phyloP scores from a whole-genome alignment of 2,888 invertebrate genomes.

The Cosmia trapezina region DNA sequence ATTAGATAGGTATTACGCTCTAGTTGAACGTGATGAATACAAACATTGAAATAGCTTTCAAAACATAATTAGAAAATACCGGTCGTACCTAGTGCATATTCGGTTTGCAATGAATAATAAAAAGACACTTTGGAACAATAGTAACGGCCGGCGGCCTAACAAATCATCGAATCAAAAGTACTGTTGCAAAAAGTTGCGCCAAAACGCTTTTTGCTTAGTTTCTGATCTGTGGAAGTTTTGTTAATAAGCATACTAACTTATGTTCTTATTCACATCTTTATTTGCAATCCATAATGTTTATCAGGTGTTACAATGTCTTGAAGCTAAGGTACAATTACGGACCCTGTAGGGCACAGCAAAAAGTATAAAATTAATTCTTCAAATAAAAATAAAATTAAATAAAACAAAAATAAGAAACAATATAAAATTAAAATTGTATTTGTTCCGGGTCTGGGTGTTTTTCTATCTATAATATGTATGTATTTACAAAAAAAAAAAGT shows the following conservation, averaged over 20 bases:
- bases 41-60: slow-evolving; percentile 21
- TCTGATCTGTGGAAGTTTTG: neutral
- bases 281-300: too few relatives aligned
- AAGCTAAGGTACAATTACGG: too few relatives aligned
- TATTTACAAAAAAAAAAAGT: too few relatives aligned
- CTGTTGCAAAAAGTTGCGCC: neutral
- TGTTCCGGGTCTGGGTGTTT: too few relatives aligned
- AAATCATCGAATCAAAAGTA: slow-evolving; percentile 1
- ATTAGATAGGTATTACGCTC: slow-evolving; percentile 27
- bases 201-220: neutral
- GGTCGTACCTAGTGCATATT: slow-evolving; percentile 16
- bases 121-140: neutral
- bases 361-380: too few relatives aligned
- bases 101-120: slow-evolving; percentile 22
- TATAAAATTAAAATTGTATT: too few relatives aligned
- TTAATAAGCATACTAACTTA: neutral
- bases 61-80: slow-evolving; percentile 5
- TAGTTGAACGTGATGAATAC: slow-evolving; percentile 35
- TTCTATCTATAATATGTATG: too few relatives aligned
- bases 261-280: neutral
- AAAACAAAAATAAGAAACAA: too few relatives aligned
- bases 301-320: too few relatives aligned
- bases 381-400: too few relatives aligned
- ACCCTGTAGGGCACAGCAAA: too few relatives aligned
- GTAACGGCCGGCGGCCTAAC: neutral